Conservation (phyloP, 1,140 invertebrate genomes). For the Globodera ellingtonae region DNA sequence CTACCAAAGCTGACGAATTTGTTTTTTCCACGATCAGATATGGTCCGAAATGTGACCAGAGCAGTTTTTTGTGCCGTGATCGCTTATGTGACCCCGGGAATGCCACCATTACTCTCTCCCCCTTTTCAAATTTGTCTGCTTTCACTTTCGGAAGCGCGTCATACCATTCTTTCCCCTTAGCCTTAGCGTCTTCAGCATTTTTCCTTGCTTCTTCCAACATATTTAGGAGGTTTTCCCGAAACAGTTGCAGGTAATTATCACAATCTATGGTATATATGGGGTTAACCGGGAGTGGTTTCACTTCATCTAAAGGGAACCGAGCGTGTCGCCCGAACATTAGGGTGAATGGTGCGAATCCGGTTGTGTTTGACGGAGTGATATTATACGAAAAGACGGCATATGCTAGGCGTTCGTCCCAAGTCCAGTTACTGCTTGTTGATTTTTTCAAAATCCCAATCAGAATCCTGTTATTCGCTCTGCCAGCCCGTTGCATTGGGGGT, state of each 20-base stretch:
- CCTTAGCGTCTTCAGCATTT: not conserved
- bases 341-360: constrained; percentile 5
- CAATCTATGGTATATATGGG: not conserved
- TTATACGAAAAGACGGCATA: constrained; percentile 3
- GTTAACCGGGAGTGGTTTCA: not conserved
- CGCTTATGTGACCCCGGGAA: not conserved
- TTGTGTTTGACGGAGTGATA: not conserved
- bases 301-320: not conserved
- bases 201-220: not conserved
- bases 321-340: not conserved
- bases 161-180: not conserved
- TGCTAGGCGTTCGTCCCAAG: constrained; percentile 5
- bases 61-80: not conserved
- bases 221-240: not conserved
- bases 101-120: not conserved
- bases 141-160: not conserved
- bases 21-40: not conserved
- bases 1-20: not conserved
- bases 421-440: not conserved
- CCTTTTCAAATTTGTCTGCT: not conserved
- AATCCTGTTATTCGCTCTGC: not conserved
- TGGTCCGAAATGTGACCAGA: not conserved
- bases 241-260: not conserved
- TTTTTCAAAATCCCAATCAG: constrained; percentile 9
- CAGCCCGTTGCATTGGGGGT: not conserved